Conservation (phyloP, 2,113 vertebrate species). For the Leucoraja erinaceus region DNA sequence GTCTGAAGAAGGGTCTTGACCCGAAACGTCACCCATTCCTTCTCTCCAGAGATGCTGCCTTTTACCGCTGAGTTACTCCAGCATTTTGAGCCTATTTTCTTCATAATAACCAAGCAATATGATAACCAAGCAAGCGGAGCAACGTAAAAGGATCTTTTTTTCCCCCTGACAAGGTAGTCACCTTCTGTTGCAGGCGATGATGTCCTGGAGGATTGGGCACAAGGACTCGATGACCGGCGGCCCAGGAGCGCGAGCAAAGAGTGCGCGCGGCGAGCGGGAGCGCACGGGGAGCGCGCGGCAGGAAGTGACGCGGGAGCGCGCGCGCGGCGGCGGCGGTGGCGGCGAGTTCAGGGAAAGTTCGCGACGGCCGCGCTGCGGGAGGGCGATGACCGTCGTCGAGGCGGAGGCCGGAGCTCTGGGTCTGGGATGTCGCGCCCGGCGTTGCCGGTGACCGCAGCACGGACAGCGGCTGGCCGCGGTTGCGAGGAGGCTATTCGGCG, state of each 20-base stretch:
- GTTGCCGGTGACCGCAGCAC: background rate
- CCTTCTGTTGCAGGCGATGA: too few species aligned
- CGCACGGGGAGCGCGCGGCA: too few species aligned
- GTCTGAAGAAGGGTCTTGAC: too few species aligned
- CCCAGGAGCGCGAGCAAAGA: background rate
- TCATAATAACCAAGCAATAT: too few species aligned
- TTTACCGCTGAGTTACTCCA: too few species aligned
- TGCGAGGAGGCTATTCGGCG: background rate
- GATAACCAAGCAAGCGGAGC: too few species aligned
- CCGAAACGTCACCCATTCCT: too few species aligned
- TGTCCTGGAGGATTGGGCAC: too few species aligned
- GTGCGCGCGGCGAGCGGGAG: background rate
- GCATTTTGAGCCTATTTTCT: too few species aligned
- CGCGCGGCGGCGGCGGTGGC: background rate
- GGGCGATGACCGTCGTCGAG: background rate
- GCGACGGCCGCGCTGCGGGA: background rate
- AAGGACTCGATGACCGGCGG: background rate
- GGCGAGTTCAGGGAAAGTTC: constrained; percentile 8
- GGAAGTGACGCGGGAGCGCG: background rate
- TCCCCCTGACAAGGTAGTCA: too few species aligned
- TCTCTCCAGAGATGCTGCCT: too few species aligned
- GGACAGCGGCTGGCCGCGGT: background rate
- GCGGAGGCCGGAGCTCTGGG: background rate
- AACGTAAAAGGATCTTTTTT: too few species aligned
- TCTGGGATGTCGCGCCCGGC: background rate